Base-by-base conservation (phyloP, 2,113 vertebrate genomes). In the Maccullochella peelii region DNA sequence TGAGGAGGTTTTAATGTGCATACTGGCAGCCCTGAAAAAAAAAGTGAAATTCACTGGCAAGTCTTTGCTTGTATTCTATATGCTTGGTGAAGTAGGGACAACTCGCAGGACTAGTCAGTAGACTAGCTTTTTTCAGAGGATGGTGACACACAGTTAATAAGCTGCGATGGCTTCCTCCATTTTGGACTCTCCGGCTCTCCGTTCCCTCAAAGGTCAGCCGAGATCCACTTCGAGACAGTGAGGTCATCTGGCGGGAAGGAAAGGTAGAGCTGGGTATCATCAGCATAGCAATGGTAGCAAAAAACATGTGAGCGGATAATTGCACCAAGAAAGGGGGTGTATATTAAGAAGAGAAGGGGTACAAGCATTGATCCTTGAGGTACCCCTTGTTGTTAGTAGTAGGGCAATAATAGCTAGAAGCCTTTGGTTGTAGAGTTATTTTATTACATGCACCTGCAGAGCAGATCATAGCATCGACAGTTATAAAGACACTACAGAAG, bases 391-490 rank as follows among this genome's bases (percentile, higher is more conserved):
- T 61, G 14, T 21, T 30, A 23, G 1, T 5, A 27, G 0, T n/a
- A 6, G 27, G 5, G 1, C n/a, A 87, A 81, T 83, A 77, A 89
- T 1, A 23, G 47, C 14, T 38, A 44, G 21, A 80, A 58, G 16
- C 4, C 3, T 63, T 86, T 86, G 27, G 7, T 76, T 77, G 61
- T 50, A 55, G 79, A 88, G 44, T 90, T 38, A 42, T 80, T 95
- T 95, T 96, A 96, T 95, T 95, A 88, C 95, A 96, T 96, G 95
- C 95, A 94, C 82, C 92, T 84, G 87, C 88, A 94, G 86, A 90
- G 82, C 82, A 88, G 79, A 78, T 87, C 90, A 88, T 80, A 92
- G 84, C 92, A 92, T 91, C 54, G 66, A 91, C 89, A 91, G 78
- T 87, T 87, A 81, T 25, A 71, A 86, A 89, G 87, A 93, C 92